Evolutionary conservation across 2,797 vertebrate genomes (phyloP).

Genomic region (Peromyscus nudipes): DNA sequence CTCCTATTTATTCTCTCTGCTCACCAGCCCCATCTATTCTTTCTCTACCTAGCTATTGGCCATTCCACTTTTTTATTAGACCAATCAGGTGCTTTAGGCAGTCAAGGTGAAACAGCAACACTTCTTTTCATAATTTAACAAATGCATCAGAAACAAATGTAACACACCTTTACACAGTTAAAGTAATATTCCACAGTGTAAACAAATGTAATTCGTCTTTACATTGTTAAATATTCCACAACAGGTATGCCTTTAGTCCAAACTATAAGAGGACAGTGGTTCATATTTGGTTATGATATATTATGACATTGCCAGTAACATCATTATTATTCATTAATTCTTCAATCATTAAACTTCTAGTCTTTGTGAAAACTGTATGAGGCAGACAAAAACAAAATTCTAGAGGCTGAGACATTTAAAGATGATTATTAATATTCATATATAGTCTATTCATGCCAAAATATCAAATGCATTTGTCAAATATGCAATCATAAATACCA

Average conservation of each 20-base stretch:
- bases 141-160: background rate
- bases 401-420: background rate
- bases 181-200: background rate
- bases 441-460: background rate
- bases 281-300: background rate
- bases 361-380: background rate
- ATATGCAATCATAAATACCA: background rate
- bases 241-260: background rate
- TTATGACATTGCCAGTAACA: background rate
- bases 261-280: background rate
- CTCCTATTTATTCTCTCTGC: background rate
- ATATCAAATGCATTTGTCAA: background rate
- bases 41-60: background rate
- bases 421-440: background rate
- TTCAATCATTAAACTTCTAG: background rate
- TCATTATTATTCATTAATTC: slow-evolving; percentile 3
- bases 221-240: background rate
- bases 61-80: too few species aligned
- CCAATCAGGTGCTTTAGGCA: too few species aligned
- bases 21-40: background rate
- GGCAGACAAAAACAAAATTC: background rate
- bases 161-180: background rate
- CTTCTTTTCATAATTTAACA: background rate
- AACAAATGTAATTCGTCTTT: background rate
- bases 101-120: background rate